phyloP scores from a whole-genome alignment of 2,113 vertebrate species.

The Phycodurus eques region DNA sequence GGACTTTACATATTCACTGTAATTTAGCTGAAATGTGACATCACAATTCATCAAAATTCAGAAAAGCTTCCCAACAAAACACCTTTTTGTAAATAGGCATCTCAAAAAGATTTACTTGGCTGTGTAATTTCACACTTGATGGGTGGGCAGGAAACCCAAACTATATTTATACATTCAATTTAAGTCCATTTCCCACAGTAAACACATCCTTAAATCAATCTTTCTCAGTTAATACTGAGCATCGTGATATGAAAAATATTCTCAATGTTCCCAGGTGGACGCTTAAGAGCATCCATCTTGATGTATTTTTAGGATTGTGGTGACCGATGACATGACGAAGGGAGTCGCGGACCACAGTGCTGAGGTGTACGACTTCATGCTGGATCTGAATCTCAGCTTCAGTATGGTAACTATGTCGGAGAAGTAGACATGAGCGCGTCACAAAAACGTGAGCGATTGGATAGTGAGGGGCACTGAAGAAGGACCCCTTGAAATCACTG shows the following conservation, averaged over 20 bases:
- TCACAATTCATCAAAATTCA: too few relatives aligned
- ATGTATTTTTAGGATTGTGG: constrained; percentile 79
- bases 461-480: neutral
- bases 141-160: too few relatives aligned
- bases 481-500: neutral
- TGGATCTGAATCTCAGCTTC: constrained; percentile 68
- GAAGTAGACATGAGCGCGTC: neutral
- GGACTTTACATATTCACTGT: too few relatives aligned
- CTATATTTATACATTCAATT: too few relatives aligned
- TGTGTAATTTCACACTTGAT: too few relatives aligned
- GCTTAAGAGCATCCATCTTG: neutral
- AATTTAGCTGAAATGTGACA: too few relatives aligned
- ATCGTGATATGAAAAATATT: neutral
- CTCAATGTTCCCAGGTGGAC: neutral
- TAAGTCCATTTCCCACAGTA: too few relatives aligned
- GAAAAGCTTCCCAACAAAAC: too few relatives aligned
- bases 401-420: constrained; percentile 68
- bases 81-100: too few relatives aligned
- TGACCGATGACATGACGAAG: constrained; percentile 71
- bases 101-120: too few relatives aligned
- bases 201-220: too few relatives aligned
- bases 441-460: neutral
- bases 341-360: constrained; percentile 72
- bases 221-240: neutral
- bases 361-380: constrained; percentile 76